Evolutionary conservation across 1,140 invertebrate species (phyloP).

Genomic region (Sitobion miscanthi): DNA sequence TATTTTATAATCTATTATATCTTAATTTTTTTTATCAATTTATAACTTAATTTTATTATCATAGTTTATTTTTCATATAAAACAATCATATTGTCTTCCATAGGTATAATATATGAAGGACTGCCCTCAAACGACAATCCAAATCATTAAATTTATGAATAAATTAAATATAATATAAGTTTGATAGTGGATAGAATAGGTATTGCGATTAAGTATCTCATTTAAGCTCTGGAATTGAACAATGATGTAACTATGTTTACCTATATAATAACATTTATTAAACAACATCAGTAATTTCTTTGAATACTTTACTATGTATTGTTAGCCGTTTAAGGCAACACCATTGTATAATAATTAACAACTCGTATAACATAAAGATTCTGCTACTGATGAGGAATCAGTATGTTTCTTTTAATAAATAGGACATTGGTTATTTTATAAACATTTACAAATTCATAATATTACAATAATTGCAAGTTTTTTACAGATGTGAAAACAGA

Average conservation of each 20-base stretch:
- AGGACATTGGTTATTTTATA: not conserved
- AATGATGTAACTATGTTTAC: not conserved
- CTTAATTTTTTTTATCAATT: not conserved
- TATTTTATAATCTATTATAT: not conserved
- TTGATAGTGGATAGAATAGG: not conserved
- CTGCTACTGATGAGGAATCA: not conserved
- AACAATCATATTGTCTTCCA: conserved; percentile 34
- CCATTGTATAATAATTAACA: not conserved
- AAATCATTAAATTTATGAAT: not conserved
- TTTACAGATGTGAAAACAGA: not conserved
- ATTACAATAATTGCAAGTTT: not conserved
- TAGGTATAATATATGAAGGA: not conserved
- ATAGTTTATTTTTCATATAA: conserved; percentile 5
- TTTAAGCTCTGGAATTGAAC: not conserved
- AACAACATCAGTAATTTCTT: not conserved
- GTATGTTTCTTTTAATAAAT: not conserved
- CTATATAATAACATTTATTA: not conserved
- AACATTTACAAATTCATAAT: not conserved
- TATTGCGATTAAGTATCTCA: not conserved
- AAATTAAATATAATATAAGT: not conserved
- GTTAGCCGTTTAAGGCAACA: not conserved
- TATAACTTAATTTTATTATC: not conserved
- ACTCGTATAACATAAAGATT: not conserved
- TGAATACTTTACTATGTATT: not conserved
- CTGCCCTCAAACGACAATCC: not conserved